phyloP scores from a whole-genome alignment of 2,888 invertebrate genomes.

The Pseudolycoriella hygida region DNA sequence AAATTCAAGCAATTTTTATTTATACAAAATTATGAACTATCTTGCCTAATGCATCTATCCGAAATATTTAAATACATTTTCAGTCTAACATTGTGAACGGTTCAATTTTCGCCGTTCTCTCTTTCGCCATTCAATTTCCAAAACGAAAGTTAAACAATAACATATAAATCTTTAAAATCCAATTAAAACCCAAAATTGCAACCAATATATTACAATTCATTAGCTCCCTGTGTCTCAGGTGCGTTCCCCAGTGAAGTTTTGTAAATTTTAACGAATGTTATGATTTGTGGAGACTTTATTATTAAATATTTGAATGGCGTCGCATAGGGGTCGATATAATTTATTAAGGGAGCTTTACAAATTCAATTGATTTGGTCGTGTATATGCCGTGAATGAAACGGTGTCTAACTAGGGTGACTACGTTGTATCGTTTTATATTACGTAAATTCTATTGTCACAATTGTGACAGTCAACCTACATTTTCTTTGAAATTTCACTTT shows the following conservation, averaged over 20 bases:
- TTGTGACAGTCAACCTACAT: no score
- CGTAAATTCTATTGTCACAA: no score
- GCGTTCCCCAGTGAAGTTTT: constrained; percentile 6
- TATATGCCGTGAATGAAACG: neutral
- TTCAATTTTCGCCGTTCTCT: no score
- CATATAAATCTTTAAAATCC: constrained; percentile 8
- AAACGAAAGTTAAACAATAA: constrained; percentile 7
- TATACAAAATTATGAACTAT: no score
- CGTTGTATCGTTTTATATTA: no score
- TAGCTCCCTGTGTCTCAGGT: constrained; percentile 7
- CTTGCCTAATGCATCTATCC: no score
- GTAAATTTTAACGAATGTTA: constrained; percentile 7
- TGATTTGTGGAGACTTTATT: constrained; percentile 8
- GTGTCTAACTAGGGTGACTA: no score
- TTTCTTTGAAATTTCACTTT: no score
- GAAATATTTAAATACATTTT: no score
- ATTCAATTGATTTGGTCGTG: constrained; percentile 6
- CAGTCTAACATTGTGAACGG: no score
- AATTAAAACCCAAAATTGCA: constrained; percentile 8
- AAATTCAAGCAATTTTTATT: no score
- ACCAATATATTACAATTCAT: constrained; percentile 8
- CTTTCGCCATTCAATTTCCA: no score
- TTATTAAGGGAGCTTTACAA: constrained; percentile 5
- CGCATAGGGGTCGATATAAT: constrained; percentile 6
- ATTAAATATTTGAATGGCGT: constrained; percentile 8